Evolutionary conservation across 2,113 vertebrate genomes (phyloP).

Genomic region (Cichladusa arquata): DNA sequence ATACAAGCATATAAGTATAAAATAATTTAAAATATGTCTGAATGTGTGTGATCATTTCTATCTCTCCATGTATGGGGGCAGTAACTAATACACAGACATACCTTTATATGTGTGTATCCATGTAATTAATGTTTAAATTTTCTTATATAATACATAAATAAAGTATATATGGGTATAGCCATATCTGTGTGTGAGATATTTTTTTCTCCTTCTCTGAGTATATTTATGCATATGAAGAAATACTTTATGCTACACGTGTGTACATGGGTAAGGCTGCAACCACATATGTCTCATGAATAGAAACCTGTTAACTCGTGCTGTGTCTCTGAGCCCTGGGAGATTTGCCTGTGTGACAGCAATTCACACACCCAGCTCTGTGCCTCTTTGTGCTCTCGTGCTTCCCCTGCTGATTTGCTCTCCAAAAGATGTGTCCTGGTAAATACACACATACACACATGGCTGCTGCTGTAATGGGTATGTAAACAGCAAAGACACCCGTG

Average conservation of each 20-base stretch:
- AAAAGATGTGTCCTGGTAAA: neutral
- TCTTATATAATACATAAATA: neutral
- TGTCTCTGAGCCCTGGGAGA: neutral
- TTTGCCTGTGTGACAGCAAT: neutral
- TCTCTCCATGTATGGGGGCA: neutral
- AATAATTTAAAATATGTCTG: neutral
- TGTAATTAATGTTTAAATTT: neutral
- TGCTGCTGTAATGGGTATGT: too few species aligned
- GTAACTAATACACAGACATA: neutral
- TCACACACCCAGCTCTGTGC: rapidly evolving
- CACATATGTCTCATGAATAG: rapidly evolving
- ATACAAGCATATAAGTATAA: neutral
- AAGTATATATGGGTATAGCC: neutral
- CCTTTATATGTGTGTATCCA: neutral
- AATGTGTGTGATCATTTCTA: neutral
- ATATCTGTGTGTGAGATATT: rapidly evolving
- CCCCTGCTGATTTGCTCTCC: neutral
- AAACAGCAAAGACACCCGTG: neutral
- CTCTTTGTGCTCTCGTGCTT: neutral
- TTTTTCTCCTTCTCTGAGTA: neutral
- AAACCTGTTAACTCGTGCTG: neutral
- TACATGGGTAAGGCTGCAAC: neutral
- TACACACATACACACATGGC: rapidly evolving
- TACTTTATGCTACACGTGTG: rapidly evolving
- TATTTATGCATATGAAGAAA: neutral